Conservation (phyloP, 2,888 invertebrate species). For the Morpho achilles region DNA sequence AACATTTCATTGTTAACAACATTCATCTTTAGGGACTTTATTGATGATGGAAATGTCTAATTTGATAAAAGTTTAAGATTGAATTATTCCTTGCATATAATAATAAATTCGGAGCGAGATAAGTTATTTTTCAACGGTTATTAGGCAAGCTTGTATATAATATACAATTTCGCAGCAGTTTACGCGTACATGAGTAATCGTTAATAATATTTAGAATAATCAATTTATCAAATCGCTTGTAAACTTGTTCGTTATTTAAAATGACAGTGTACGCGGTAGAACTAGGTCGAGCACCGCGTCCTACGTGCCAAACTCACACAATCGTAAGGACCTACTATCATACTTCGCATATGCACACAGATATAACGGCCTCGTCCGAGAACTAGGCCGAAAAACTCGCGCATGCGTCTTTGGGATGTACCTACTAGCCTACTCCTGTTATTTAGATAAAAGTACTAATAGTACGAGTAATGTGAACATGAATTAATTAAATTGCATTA, state of each 20-base stretch:
- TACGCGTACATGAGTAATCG: no score
- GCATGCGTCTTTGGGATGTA: conserved; percentile 44
- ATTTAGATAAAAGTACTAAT: conserved; percentile 20
- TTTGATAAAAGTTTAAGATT: no score
- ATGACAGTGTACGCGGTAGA: conserved; percentile 34
- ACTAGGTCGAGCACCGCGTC: conserved; percentile 57
- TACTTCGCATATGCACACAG: conserved; percentile 33
- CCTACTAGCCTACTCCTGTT: conserved; percentile 29
- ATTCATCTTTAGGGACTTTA: no score
- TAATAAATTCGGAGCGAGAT: no score
- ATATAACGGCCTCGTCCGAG: conserved; percentile 39
- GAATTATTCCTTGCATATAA: no score
- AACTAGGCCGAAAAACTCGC: conserved; percentile 64
- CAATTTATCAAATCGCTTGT: conserved; percentile 5
- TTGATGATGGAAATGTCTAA: no score
- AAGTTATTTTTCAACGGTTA: no score
- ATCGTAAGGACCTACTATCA: conserved; percentile 28
- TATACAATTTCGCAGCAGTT: no score
- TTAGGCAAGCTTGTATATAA: no score
- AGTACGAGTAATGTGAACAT: background rate
- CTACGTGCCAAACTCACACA: conserved; percentile 56
- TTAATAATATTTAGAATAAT: no score
- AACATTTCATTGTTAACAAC: no score
- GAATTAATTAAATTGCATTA: no score
- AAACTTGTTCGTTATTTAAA: conserved; percentile 28